A percentile compares a stretch with the other conserved stretches of the same genome.
Conservation (phyloP, 2,797 vertebrate genomes). For the Epinephelus awoara region DNA sequence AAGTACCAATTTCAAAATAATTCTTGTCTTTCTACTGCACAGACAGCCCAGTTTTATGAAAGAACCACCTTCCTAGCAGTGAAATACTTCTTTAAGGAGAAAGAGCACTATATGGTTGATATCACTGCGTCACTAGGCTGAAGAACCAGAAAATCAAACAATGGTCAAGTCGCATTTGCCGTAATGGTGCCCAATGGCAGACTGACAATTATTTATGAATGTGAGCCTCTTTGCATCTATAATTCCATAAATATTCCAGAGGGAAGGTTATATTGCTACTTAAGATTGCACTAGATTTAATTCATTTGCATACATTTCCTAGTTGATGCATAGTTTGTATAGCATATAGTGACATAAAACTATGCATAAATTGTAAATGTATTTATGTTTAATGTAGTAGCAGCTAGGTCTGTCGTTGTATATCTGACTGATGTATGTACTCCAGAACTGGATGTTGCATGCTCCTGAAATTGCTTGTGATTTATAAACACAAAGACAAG, state of each 20-base stretch:
- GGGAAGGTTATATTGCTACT: slow-evolving; percentile 10
- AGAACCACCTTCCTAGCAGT: too few relatives aligned
- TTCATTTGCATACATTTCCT: slow-evolving; percentile 23
- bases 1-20: too few relatives aligned
- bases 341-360: neutral
- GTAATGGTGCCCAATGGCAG: slow-evolving; percentile 23
- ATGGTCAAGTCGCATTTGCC: slow-evolving; percentile 27
- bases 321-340: slow-evolving; percentile 16
- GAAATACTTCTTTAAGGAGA: slow-evolving; percentile 5
- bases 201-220: slow-evolving; percentile 29
- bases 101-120: slow-evolving; percentile 26
- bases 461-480: slow-evolving; percentile 10
- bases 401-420: neutral
- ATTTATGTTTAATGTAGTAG: slow-evolving; percentile 21
- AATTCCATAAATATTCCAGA: slow-evolving; percentile 17
- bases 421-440: slow-evolving; percentile 14
- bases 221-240: slow-evolving; percentile 32
- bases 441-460: neutral
- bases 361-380: neutral
- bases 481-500: slow-evolving; percentile 10
- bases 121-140: slow-evolving; percentile 26
- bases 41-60: too few relatives aligned
- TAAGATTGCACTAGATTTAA: slow-evolving; percentile 21
- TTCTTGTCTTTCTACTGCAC: too few relatives aligned
- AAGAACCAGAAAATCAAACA: slow-evolving; percentile 42